Evolutionary conservation across 2,888 invertebrate genomes (phyloP), one percentile per base, ranked within the genome.

Genomic region (Elgonia sp.): DNA sequence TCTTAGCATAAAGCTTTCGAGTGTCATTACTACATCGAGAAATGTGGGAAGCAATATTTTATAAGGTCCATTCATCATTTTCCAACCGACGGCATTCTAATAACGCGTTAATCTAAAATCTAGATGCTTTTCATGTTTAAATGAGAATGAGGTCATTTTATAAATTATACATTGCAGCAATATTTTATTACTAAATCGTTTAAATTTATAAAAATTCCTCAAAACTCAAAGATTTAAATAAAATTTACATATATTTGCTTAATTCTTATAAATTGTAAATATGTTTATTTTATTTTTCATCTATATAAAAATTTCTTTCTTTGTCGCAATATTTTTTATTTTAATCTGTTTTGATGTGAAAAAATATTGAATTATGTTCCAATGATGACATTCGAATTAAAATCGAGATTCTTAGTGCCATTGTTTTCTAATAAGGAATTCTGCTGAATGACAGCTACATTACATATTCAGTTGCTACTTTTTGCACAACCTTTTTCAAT

Each of bases 301-400:
- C 12, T 62, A 39, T 37, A 37, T 18, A 16, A 29, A n/a, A n/a
- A n/a, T n/a, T n/a, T n/a, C n/a, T n/a, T n/a, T n/a, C n/a, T n/a
- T n/a, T n/a, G n/a, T n/a, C n/a, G n/a, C n/a, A n/a, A n/a, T n/a
- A n/a, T n/a, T n/a, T n/a, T n/a, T n/a, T n/a, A n/a, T n/a, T n/a
- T n/a, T n/a, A n/a, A n/a, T n/a, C n/a, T n/a, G n/a, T n/a, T n/a
- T n/a, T n/a, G n/a, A n/a, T n/a, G n/a, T n/a, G n/a, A n/a, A 63
- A 63, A 40, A 40, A 8, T 0, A 40, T n/a, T 63, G 39, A 18
- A 63, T 63, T 40, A 40, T 63, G 12, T 9, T 63, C 12, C n/a
- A 6, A 57, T 20, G 57, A 90, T 91, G 89, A 84, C 89, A 91
- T 90, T 82, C 81, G 77, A 62, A 77, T 76, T 77, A 55, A 69